Evolutionary conservation across 2,888 invertebrate genomes (phyloP).

Genomic region (Monopis laevigella): DNA sequence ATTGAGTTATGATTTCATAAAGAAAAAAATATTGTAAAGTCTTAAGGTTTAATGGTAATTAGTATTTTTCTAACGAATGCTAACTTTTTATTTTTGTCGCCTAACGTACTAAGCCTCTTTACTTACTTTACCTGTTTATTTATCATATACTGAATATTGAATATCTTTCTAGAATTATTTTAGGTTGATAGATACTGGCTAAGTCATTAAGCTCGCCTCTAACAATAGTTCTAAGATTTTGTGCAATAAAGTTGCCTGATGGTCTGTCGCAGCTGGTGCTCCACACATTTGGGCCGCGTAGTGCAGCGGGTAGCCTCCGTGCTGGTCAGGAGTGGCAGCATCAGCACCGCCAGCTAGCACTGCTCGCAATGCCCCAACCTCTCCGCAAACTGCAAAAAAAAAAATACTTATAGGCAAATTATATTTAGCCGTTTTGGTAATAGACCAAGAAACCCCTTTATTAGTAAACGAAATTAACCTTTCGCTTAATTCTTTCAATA

Average conservation of each 20-base stretch:
- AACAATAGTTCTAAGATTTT: neutral
- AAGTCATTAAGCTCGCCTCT: neutral
- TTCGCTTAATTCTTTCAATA: neutral
- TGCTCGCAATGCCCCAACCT: conserved; percentile 86
- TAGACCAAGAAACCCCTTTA: neutral
- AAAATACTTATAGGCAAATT: too few relatives aligned
- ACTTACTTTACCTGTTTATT: too few relatives aligned
- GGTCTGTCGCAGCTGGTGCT: conserved; percentile 73
- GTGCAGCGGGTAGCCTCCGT: conserved; percentile 95
- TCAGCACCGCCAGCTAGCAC: conserved; percentile 88
- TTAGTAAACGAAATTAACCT: neutral
- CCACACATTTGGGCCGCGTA: conserved; percentile 98
- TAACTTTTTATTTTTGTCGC: too few relatives aligned
- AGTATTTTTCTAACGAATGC: too few relatives aligned
- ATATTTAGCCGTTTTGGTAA: too few relatives aligned
- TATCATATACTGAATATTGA: too few relatives aligned
- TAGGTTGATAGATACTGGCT: neutral
- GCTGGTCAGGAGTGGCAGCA: conserved; percentile 89
- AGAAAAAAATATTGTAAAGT: too few relatives aligned
- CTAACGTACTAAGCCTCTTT: too few relatives aligned
- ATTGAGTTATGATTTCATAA: too few relatives aligned
- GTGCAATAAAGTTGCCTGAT: conserved; percentile 37
- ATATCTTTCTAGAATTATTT: too few relatives aligned
- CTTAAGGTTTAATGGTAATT: too few relatives aligned
- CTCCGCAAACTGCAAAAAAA: conserved; percentile 82